Evolutionary conservation across 2,797 vertebrate genomes (phyloP), one percentile per base, ranked within the genome.

Genomic region (Etheostoma perlongum): DNA sequence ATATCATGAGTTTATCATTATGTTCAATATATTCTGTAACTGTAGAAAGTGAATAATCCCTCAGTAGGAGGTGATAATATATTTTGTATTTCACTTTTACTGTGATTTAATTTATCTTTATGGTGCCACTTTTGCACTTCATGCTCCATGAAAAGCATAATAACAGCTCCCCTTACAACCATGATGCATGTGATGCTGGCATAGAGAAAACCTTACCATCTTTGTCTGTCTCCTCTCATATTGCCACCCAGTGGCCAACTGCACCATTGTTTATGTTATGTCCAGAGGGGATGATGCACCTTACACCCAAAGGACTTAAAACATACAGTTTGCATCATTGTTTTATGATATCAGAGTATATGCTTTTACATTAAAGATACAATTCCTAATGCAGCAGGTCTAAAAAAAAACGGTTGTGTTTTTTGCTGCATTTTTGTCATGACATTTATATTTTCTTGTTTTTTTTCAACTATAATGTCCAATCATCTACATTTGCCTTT

Each of bases 321-420:
- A 65, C 47, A 40, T 58, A 36, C 42, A 68, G 21, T 77, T 69
- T 72, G 70, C 27, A 58, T 59, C 14, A 64, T 54, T 79, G 30
- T 63, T 81, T 21, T 47, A 74, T 46, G 12, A 53, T 49, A 49
- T n/a, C 25, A 68, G 9, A 67, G 30, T n/a, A 44, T 25, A 74
- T 81, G 42, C 53, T 48, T 86, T 83, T 66, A 74, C 75, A 82
- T 86, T 88, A 83, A 88, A 92, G 57, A 82, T 67, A 79, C 19
- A 3, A 33, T 66, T 76, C 64, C 14, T 53, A 79, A 48, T 6
- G 9, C 55, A 82, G 49, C 42, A 58, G 46, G 42, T 65, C 53
- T 65, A 33, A 16, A 52, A 19, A 19, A 57, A 53, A 57, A 23
- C 15, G 36, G 4, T 52, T 21, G 2, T 7, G 36, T 30, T 53